phyloP scores from a whole-genome alignment of 1,140 invertebrate genomes.

The Drosophila mojavensis region DNA sequence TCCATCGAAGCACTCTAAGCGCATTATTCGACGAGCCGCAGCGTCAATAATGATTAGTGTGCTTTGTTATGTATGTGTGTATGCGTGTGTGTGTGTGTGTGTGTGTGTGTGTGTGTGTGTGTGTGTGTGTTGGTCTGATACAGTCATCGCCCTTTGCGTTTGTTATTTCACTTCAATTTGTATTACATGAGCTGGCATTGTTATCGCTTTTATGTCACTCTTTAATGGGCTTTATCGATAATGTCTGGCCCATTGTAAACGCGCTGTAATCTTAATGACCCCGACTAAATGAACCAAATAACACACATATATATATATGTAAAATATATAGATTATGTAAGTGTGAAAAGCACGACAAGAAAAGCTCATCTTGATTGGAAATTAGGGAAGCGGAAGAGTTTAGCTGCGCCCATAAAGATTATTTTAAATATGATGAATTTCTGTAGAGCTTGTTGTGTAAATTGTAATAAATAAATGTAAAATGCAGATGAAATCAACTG shows the following conservation, averaged over 20 bases:
- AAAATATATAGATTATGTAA: conserved; percentile 2
- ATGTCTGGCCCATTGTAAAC: conserved; percentile 48
- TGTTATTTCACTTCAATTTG: conserved; percentile 61
- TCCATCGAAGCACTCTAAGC: conserved; percentile 64
- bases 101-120: conserved; percentile 17
- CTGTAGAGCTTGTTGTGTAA: background rate
- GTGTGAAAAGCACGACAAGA: background rate
- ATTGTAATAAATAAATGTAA: no score
- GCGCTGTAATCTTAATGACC: conserved; percentile 42
- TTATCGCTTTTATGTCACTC: conserved; percentile 50
- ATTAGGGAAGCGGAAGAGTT: background rate
- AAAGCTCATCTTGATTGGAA: background rate
- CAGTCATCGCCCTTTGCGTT: background rate
- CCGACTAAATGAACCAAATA: conserved; percentile 49
- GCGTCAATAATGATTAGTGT: conserved; percentile 70
- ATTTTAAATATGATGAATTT: background rate
- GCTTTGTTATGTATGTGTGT: conserved; percentile 57
- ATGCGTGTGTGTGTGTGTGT: background rate
- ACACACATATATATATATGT: conserved; percentile 24
- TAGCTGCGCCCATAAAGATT: background rate
- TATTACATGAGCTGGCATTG: conserved; percentile 58
- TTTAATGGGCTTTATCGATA: conserved; percentile 68
- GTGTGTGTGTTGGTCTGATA: background rate
- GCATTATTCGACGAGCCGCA: conserved; percentile 45
- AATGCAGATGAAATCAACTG: background rate